phyloP scores from a whole-genome alignment of 2,888 invertebrate genomes.

The Flabesymbios commensalis region DNA sequence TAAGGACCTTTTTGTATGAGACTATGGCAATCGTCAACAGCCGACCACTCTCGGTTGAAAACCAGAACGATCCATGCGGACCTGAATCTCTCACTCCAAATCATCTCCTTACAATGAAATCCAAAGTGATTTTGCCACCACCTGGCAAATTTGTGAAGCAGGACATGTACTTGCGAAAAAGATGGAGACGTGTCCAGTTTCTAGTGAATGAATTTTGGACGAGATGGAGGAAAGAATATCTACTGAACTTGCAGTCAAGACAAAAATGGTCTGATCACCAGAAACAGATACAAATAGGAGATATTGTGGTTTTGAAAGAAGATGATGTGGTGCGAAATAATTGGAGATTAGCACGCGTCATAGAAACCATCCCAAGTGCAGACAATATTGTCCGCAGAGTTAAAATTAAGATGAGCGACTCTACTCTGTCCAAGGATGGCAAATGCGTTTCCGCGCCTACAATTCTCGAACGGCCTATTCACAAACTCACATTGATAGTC shows the following conservation, averaged over 20 bases:
- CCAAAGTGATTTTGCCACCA: slow-evolving; percentile 11
- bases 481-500: slow-evolving; percentile 24
- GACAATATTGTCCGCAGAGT: slow-evolving; percentile 37
- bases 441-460: neutral
- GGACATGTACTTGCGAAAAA: slow-evolving; percentile 15
- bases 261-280: slow-evolving; percentile 22
- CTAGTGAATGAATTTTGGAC: slow-evolving; percentile 10
- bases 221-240: slow-evolving; percentile 9
- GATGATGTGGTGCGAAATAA: slow-evolving; percentile 13
- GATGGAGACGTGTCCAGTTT: slow-evolving; percentile 14
- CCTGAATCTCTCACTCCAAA: slow-evolving; percentile 12
- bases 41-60: slow-evolving; percentile 13
- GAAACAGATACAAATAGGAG: slow-evolving; percentile 27
- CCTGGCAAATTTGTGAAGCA: slow-evolving; percentile 12
- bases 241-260: neutral
- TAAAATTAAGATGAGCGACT: slow-evolving; percentile 11
- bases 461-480: slow-evolving; percentile 19
- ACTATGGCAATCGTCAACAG: slow-evolving; percentile 20
- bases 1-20: slow-evolving; percentile 28
- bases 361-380: slow-evolving; percentile 1
- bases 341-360: slow-evolving; percentile 14
- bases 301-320: slow-evolving; percentile 25
- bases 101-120: slow-evolving; percentile 17
- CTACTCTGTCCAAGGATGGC: slow-evolving; percentile 11
- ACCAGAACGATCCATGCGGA: slow-evolving; percentile 9